Conservation (phyloP, 2,888 invertebrate genomes). For the Hirtodrosophila duncani region DNA sequence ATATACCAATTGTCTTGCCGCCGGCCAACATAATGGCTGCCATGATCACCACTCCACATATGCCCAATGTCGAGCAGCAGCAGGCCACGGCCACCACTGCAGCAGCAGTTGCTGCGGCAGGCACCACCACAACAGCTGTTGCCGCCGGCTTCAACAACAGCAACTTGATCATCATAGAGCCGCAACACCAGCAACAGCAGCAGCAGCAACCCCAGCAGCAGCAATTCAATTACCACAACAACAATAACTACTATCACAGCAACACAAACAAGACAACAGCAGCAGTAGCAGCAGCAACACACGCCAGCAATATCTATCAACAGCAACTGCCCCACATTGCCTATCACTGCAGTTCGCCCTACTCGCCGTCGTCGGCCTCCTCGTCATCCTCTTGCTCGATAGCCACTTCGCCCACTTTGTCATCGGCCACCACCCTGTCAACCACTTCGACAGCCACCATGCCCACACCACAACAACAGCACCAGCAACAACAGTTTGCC, state of each 20-base stretch:
- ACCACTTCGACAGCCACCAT: constrained; percentile 75
- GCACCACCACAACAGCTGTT: constrained; percentile 33
- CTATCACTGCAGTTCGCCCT: constrained; percentile 70
- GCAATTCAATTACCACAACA: constrained; percentile 48
- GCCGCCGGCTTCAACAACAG: constrained; percentile 63
- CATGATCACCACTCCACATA: constrained; percentile 78
- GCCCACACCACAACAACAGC: constrained; percentile 69
- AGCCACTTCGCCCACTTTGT: constrained; percentile 71
- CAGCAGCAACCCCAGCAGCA: constrained; percentile 47
- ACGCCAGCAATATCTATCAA: constrained; percentile 55
- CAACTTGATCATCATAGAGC: constrained; percentile 73
- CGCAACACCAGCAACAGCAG: constrained; percentile 64
- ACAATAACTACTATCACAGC: constrained; percentile 32
- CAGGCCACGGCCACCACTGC: constrained; percentile 33
- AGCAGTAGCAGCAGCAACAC: constrained; percentile 32
- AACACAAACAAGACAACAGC: constrained; percentile 32
- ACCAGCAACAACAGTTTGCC: no score
- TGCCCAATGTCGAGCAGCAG: constrained; percentile 55
- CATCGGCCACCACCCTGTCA: constrained; percentile 70
- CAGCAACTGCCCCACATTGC: constrained; percentile 51
- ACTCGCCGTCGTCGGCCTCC: constrained; percentile 74
- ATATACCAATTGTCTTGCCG: constrained; percentile 94
- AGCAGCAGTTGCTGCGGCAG: constrained; percentile 41
- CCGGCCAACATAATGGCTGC: constrained; percentile 88
- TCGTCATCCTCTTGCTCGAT: constrained; percentile 75